phyloP scores from a whole-genome alignment of 1,140 invertebrate species.

The Apis laboriosa region DNA sequence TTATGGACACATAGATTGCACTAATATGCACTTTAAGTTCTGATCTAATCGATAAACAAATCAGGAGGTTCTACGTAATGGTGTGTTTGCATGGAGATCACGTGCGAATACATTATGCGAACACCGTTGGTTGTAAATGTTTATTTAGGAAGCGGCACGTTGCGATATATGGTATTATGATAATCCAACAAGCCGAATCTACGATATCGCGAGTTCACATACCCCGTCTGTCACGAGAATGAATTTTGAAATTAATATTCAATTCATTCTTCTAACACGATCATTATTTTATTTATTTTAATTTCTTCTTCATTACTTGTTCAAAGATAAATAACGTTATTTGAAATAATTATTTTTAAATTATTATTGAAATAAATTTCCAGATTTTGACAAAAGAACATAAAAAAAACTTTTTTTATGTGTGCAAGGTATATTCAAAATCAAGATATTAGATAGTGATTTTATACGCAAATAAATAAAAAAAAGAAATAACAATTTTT shows the following conservation, averaged over 20 bases:
- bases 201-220: conserved; percentile 35
- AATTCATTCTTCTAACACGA: not conserved
- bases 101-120: conserved; percentile 63
- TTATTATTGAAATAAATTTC: no score
- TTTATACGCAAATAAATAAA: no score
- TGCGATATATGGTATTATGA: conserved; percentile 54
- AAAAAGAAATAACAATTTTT: no score
- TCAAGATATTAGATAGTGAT: no score
- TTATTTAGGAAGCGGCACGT: conserved; percentile 58
- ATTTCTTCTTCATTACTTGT: no score
- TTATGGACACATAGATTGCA: conserved; percentile 25
- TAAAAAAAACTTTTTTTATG: no score
- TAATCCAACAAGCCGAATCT: conserved; percentile 45
- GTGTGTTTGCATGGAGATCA: conserved; percentile 42
- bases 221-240: conserved; percentile 24
- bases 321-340: no score
- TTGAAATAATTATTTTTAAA: no score
- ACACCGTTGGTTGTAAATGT: conserved; percentile 49
- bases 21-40: conserved; percentile 43
- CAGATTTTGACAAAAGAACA: no score
- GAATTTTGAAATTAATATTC: conserved; percentile 40
- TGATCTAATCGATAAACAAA: conserved; percentile 60
- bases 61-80: conserved; percentile 5
- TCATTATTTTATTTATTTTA: no score
- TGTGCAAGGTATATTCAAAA: no score